phyloP scores from a whole-genome alignment of 1,140 invertebrate species.

The Bombus soroeensis region DNA sequence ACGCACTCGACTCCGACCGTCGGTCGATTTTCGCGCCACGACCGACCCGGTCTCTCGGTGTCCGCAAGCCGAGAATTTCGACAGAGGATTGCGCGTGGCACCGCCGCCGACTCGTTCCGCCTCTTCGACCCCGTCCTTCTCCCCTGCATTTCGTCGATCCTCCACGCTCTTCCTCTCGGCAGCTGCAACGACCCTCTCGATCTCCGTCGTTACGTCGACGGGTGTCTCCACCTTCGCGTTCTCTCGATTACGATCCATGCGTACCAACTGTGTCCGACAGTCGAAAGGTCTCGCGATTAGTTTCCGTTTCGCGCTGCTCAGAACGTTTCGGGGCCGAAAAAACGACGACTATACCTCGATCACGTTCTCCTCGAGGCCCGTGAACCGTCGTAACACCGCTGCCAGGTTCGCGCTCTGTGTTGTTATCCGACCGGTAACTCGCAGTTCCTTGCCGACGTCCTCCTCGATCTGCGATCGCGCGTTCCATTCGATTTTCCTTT shows the following conservation, averaged over 20 bases:
- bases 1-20: conserved; percentile 6
- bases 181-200: conserved; percentile 56
- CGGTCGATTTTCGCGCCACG: neutral
- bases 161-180: conserved; percentile 10
- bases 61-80: conserved; percentile 47
- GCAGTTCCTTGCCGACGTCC: conserved; percentile 73
- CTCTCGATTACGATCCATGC: conserved; percentile 74
- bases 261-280: conserved; percentile 60
- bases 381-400: conserved; percentile 63
- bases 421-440: conserved; percentile 74
- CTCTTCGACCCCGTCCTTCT: neutral
- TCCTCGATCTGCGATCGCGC: conserved; percentile 68
- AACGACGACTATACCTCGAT: conserved; percentile 67
- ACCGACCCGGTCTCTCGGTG: neutral
- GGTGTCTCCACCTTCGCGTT: conserved; percentile 75
- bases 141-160: neutral
- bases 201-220: conserved; percentile 73
- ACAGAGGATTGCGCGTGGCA: conserved; percentile 38
- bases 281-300: too few species aligned
- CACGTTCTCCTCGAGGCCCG: conserved; percentile 69
- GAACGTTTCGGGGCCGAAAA: too few species aligned
- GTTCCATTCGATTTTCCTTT: neutral
- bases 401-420: conserved; percentile 65
- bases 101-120: neutral
- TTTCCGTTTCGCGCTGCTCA: too few species aligned